These are phyloP conservation scores for Todiramphus chloris DNA, from an alignment of 2,113 vertebrate genomes.

Conservation along the genomic window DNA sequence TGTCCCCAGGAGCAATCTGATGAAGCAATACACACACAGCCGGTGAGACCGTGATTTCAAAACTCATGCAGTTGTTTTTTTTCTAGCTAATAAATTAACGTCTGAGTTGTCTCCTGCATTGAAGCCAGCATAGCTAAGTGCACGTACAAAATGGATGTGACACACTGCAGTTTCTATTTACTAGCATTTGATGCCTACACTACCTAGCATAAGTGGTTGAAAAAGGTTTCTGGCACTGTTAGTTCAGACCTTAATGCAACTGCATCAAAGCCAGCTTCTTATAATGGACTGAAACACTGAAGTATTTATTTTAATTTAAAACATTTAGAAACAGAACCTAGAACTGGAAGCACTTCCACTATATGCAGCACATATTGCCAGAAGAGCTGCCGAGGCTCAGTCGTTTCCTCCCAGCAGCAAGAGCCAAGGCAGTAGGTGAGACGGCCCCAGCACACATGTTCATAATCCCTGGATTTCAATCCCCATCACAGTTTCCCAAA, in stretches of 20 bases:
- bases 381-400: not conserved
- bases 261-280: not conserved
- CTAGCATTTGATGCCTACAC: not conserved
- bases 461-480: not conserved
- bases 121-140: not conserved
- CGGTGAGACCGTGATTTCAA: not conserved
- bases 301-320: slow-evolving; percentile 3
- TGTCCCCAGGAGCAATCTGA: not conserved
- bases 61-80: not conserved
- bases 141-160: not conserved
- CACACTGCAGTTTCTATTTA: not conserved
- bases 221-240: slow-evolving; percentile 4
- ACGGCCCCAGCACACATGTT: accelerated
- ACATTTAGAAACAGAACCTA: not conserved
- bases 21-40: not conserved
- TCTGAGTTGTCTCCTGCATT: not conserved
- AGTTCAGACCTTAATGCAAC: not conserved
- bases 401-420: accelerated
- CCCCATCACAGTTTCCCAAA: not conserved
- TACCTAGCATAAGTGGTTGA: not conserved
- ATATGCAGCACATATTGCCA: not conserved
- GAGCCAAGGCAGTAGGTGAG: not conserved
- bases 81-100: not conserved
- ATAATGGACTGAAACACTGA: not conserved
- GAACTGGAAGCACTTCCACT: not conserved